Percentiles rank a stretch among this genome's conserved stretches.
Conservation (phyloP, 2,888 invertebrate genomes). For the Cataglyphis altisquamis region DNA sequence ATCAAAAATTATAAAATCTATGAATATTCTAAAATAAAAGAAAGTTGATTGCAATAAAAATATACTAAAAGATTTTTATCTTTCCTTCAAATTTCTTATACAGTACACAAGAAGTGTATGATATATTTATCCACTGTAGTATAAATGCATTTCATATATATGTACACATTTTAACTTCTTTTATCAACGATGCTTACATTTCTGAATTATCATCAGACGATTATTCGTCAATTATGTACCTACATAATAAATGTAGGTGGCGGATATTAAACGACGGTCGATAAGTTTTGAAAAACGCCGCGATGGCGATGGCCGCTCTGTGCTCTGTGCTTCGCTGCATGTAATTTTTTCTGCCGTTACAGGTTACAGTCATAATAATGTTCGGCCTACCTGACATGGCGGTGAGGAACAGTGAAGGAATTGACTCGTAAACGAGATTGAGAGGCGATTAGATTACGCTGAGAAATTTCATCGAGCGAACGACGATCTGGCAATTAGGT, state of each 20-base stretch:
- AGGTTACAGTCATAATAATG: background rate
- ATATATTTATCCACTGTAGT: too few relatives aligned
- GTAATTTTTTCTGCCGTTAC: background rate
- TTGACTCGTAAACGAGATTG: slow-evolving; percentile 53
- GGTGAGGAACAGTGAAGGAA: slow-evolving; percentile 34
- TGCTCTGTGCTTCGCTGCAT: too few relatives aligned
- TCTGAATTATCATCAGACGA: background rate
- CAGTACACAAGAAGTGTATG: too few relatives aligned
- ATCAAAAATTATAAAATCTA: too few relatives aligned
- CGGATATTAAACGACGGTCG: background rate
- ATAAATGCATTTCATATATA: background rate
- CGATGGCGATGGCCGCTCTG: background rate
- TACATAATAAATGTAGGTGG: background rate
- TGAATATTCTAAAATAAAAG: too few relatives aligned
- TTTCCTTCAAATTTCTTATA: background rate
- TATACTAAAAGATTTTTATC: too few relatives aligned
- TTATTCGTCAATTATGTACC: background rate
- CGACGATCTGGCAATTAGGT: slow-evolving; percentile 57
- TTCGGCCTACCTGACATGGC: slow-evolving; percentile 58
- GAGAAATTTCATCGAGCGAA: background rate
- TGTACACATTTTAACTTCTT: background rate
- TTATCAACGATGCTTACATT: background rate
- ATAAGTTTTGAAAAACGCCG: background rate
- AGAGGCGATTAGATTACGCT: background rate
- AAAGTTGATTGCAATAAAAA: too few relatives aligned